Evolutionary conservation across 2,113 vertebrate species (phyloP).

Genomic region (Gallinago jamesoni): DNA sequence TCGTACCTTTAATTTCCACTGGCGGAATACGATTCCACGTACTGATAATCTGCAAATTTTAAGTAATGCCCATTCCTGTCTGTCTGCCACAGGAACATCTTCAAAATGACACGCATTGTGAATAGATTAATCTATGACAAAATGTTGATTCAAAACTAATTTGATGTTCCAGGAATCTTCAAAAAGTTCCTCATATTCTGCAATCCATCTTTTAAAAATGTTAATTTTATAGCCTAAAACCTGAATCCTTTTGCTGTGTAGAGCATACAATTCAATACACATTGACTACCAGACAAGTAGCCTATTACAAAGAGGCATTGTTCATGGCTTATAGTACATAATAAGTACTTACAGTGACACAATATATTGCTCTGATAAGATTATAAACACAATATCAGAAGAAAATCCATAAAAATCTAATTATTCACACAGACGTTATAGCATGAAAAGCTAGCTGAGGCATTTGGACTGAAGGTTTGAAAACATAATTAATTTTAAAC

Average conservation of each 20-base stretch:
- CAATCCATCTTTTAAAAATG: constrained; percentile 36
- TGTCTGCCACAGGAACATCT: background rate
- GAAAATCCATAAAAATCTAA: constrained; percentile 68
- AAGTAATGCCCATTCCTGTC: background rate
- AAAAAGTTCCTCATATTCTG: background rate
- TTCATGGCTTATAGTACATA: constrained; percentile 24
- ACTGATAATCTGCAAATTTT: background rate
- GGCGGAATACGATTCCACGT: no score
- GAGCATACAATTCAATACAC: background rate
- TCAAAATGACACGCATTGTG: background rate
- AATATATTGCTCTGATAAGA: constrained; percentile 57
- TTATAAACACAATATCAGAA: constrained; percentile 64
- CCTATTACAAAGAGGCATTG: constrained; percentile 2
- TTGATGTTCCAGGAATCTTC: background rate
- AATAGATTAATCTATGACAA: constrained; percentile 15
- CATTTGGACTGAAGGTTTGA: constrained; percentile 44
- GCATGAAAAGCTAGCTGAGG: constrained; percentile 42
- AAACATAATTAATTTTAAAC: constrained; percentile 67
- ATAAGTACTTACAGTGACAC: constrained; percentile 50
- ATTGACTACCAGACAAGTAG: constrained; percentile 17
- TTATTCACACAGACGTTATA: constrained; percentile 46
- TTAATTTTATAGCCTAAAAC: constrained; percentile 37
- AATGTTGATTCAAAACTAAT: constrained; percentile 36
- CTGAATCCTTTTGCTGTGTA: background rate
- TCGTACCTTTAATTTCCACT: background rate